Percentiles rank a stretch among this genome's conserved stretches.
These are phyloP conservation scores for Nymphalis c-album DNA, from an alignment of 2,888 invertebrate genomes.

Conservation along the genomic window DNA sequence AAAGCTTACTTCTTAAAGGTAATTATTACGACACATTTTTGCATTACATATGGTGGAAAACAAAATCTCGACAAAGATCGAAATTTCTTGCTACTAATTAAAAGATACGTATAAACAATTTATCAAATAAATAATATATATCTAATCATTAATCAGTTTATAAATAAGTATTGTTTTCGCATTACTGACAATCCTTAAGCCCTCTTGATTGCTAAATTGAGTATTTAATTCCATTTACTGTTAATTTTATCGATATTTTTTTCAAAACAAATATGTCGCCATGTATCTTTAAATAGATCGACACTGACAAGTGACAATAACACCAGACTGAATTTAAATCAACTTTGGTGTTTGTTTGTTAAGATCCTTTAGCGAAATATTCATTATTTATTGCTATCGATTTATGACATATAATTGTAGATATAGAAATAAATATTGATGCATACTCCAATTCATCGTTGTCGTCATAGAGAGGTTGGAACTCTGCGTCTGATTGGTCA, in stretches of 20 bases:
- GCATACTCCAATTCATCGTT: slow-evolving; percentile 68
- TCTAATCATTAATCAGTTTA: slow-evolving; percentile 6
- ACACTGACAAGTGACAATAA: too few relatives aligned
- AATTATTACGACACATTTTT: too few relatives aligned
- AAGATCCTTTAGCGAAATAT: too few relatives aligned
- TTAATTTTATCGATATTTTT: too few relatives aligned
- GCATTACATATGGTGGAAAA: too few relatives aligned
- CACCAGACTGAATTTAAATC: too few relatives aligned
- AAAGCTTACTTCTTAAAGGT: too few relatives aligned
- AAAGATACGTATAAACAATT: background rate
- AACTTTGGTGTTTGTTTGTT: too few relatives aligned
- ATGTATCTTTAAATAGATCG: too few relatives aligned
- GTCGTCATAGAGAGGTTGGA: slow-evolving; percentile 67
- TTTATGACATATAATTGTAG: too few relatives aligned
- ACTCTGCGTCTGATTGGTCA: slow-evolving; percentile 67
- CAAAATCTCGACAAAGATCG: too few relatives aligned
- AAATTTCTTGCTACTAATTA: background rate
- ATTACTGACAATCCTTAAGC: background rate
- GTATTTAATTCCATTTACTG: background rate
- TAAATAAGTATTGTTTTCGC: slow-evolving; percentile 6
- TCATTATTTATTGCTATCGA: background rate
- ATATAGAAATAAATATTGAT: slow-evolving; percentile 4
- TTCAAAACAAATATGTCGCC: too few relatives aligned
- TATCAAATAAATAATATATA: background rate
- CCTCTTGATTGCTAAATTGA: background rate